Evolutionary conservation across 2,797 vertebrate species (phyloP), one percentile per base, ranked within the genome.

Genomic region (Aplochiton taeniatus): DNA sequence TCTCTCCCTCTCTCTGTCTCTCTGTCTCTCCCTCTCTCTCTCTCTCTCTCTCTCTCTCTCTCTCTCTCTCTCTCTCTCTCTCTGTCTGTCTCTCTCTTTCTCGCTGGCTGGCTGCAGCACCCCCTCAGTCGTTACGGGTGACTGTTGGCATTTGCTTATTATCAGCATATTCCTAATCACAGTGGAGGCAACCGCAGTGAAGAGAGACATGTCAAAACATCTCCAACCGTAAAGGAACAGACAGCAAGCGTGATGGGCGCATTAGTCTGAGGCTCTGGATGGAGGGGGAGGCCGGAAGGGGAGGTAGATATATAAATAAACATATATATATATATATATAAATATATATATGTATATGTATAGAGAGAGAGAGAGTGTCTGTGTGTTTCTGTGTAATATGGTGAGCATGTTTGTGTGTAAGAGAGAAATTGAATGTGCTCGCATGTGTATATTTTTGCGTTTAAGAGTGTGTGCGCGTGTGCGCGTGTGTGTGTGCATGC

Each of bases 151-250:
- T 90, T 90, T 87, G 84, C 82, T 83, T 86, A 86, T 90, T 90
- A 90, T 89, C 85, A 82, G 87, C 88, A 85, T 89, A 87, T 89
- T 86, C 86, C 85, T 91, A 91, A 90, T 91, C 87, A 88, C 83
- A 83, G 85, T 69, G 82, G 82, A 89, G 85, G 87, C 87, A 83
- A 82, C 85, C 84, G 84, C 90, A 89, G 86, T 81, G 69, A 83
- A 84, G 87, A 87, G 85, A 90, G 87, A 83, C 88, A 87, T 84
- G 89, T 91, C 90, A 91, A 90, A 90, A 89, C 90, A 89, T 89
- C 82, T 91, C 61, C 85, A 90, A 91, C 85, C 88, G 88, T 90
- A 91, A 89, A 90, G 80, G 84, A 89, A 83, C 88, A 87, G 86
- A 90, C 87, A 88, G 85, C 84, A 79, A 89, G 88, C 86, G 87